Percentiles rank a stretch among this genome's conserved stretches.
These are phyloP conservation scores for Macrosoma leucophasiata DNA, from an alignment of 2,888 invertebrate species.

Conservation along the genomic window DNA sequence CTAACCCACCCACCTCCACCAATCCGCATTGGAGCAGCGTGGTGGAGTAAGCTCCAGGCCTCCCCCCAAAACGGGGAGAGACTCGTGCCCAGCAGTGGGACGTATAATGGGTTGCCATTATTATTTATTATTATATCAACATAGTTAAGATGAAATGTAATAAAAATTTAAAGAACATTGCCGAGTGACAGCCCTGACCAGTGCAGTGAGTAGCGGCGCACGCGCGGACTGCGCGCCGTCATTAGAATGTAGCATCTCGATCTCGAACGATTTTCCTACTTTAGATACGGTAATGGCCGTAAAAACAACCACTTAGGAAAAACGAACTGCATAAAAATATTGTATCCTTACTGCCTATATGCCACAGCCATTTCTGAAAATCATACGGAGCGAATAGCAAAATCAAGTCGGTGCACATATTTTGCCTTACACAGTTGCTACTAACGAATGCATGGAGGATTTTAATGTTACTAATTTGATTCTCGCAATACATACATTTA, in stretches of 20 bases:
- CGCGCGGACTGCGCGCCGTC: conserved; percentile 63
- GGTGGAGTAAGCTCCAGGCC: no score
- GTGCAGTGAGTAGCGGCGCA: conserved; percentile 56
- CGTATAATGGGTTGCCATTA: no score
- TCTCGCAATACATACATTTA: conserved; percentile 60
- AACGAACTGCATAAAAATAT: conserved; percentile 71
- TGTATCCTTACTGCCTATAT: conserved; percentile 68
- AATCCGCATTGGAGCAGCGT: no score
- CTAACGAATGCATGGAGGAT: conserved; percentile 71
- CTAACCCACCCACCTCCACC: no score
- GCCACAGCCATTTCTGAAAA: conserved; percentile 72
- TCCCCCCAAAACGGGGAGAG: no score
- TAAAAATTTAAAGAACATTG: conserved; percentile 5
- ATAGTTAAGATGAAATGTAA: no score
- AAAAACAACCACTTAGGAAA: conserved; percentile 65
- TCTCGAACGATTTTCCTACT: conserved; percentile 72
- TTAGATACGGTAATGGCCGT: conserved; percentile 67
- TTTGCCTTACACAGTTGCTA: conserved; percentile 62
- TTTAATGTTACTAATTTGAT: conserved; percentile 68
- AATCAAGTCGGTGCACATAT: conserved; percentile 63
- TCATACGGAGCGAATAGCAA: conserved; percentile 68
- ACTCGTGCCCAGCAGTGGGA: no score
- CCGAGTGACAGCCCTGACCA: conserved; percentile 40
- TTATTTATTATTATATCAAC: no score
- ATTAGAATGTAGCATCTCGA: conserved; percentile 72